Evolutionary conservation across 2,113 vertebrate genomes (phyloP).

Genomic region (Myiagra hebetior): DNA sequence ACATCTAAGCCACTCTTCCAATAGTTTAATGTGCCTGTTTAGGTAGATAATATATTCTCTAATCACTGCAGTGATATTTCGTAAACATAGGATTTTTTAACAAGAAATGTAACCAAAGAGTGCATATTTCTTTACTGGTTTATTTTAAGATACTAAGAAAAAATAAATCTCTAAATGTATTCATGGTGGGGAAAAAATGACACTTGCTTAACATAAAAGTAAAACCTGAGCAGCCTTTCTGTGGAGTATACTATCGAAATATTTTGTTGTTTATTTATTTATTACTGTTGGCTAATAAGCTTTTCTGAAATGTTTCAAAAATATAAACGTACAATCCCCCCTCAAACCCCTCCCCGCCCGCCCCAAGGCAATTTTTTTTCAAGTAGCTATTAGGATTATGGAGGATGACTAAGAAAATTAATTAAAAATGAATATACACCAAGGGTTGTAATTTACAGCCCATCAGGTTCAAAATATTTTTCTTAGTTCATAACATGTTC

Average conservation of each 20-base stretch:
- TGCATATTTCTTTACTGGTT: not conserved
- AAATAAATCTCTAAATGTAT: not conserved
- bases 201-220: not conserved
- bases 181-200: not conserved
- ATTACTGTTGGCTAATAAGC: not conserved
- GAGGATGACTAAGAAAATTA: slow-evolving; percentile 27
- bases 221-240: not conserved
- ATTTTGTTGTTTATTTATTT: not conserved
- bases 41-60: not conserved
- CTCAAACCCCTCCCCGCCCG: rapidly evolving
- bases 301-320: not conserved
- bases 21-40: not conserved
- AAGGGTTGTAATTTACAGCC: slow-evolving; percentile 30
- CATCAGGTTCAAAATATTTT: slow-evolving; percentile 31
- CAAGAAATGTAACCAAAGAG: not conserved
- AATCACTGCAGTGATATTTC: not conserved
- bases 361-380: not conserved
- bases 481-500: slow-evolving; percentile 3
- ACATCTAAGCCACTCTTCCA: not conserved
- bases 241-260: not conserved
- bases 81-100: not conserved
- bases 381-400: not conserved
- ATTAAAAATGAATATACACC: slow-evolving; percentile 42
- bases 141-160: not conserved
- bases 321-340: not conserved